Evolutionary conservation across 37 sponge, comb jelly and placozoan species (phyloP).

Genomic region (Chondrilla cf. caribensis): DNA sequence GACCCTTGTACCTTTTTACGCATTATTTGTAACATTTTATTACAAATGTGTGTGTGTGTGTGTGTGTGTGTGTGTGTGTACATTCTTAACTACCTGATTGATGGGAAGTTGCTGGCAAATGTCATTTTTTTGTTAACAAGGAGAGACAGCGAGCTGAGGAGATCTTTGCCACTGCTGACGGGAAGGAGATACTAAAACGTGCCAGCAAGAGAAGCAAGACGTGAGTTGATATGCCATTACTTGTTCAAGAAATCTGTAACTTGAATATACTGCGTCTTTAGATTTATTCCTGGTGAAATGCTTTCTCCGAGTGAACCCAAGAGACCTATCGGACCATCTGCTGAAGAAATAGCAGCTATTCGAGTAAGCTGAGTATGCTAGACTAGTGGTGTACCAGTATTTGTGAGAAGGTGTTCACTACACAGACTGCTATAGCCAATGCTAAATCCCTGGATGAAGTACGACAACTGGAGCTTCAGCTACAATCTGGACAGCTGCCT

Average conservation of each 20-base stretch:
- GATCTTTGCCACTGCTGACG: conserved; percentile 69
- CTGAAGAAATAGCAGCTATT: conserved; percentile 50
- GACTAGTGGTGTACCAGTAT: neutral
- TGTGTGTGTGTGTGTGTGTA: conserved; percentile 1
- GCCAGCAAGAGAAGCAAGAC: conserved; percentile 54
- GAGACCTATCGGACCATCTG: conserved; percentile 41
- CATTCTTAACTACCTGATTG: neutral
- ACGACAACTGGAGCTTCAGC: conserved; percentile 81
- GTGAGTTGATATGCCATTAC: conserved; percentile 21
- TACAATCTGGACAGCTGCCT: conserved; percentile 74
- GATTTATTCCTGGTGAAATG: conserved; percentile 43
- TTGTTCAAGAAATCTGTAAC: neutral
- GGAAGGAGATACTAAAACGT: conserved; percentile 23
- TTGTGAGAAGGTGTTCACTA: conserved; percentile 1
- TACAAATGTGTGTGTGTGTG: neutral
- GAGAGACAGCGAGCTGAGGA: conserved; percentile 70
- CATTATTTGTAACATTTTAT: neutral
- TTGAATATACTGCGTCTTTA: conserved; percentile 17
- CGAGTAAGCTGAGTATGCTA: conserved; percentile 16
- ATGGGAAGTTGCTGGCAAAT: neutral
- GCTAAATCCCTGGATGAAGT: conserved; percentile 92
- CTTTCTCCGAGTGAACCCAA: neutral
- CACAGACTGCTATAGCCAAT: conserved; percentile 87
- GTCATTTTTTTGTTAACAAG: conserved; percentile 30
- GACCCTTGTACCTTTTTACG: neutral